Percentiles rank a stretch among this genome's conserved stretches.
These are phyloP conservation scores for Rhadinocentrus ornatus DNA, from an alignment of 2,797 vertebrate genomes.

Conservation along the genomic window DNA sequence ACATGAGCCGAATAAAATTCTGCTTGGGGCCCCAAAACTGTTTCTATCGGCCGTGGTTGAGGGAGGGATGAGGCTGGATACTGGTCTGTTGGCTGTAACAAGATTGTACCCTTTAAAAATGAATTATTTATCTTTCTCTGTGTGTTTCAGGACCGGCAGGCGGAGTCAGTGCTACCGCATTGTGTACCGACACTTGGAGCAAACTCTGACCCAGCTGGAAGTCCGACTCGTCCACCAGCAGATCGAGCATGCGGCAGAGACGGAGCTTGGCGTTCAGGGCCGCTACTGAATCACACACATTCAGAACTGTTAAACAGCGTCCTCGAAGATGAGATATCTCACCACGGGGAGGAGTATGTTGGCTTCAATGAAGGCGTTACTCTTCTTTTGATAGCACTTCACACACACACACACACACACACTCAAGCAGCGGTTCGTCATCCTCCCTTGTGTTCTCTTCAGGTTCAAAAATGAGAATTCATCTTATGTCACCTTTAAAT, in stretches of 20 bases:
- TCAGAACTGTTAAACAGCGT: neutral
- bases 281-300: conserved; percentile 81
- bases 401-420: neutral
- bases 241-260: conserved; percentile 81
- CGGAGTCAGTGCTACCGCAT: conserved; percentile 93
- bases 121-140: neutral
- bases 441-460: conserved; percentile 1
- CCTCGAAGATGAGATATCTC: conserved; percentile 11
- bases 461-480: conserved; percentile 12
- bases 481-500: conserved; percentile 11
- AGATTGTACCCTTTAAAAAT: neutral
- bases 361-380: conserved; percentile 54
- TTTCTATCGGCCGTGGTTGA: no score
- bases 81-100: neutral
- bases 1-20: no score
- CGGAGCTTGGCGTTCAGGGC: conserved; percentile 88
- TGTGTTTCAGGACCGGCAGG: conserved; percentile 83
- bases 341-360: conserved; percentile 36
- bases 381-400: conserved; percentile 14
- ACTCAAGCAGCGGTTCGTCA: neutral
- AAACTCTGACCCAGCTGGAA: conserved; percentile 89
- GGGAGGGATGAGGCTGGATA: no score
- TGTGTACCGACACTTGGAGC: conserved; percentile 92
- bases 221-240: conserved; percentile 83
- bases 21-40: no score